Evolutionary conservation across 2,888 invertebrate genomes (phyloP), one percentile per base, ranked within the genome.

Genomic region (Sinohyriopsis cumingii): DNA sequence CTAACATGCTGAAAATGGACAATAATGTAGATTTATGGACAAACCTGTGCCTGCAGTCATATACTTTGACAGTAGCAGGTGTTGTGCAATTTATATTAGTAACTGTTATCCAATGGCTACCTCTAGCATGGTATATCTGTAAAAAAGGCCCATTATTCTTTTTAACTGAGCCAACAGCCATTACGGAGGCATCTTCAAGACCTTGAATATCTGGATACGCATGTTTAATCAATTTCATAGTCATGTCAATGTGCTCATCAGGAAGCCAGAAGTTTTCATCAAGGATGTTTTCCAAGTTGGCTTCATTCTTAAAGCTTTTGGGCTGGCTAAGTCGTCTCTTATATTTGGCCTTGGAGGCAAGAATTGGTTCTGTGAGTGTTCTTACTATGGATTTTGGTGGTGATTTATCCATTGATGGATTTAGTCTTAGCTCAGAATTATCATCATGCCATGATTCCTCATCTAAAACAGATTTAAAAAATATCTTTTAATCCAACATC

Each of bases 51-150:
- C 71, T 67, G 55, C 78, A 77, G 62, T 80, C 80, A 68, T 71
- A 80, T 1, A 80, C 70, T 24, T 63, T 70, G 9, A 78, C 68
- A 25, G 53, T n/a, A 59, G 63, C 65, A 25, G 57, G 28, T 45
- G 45, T 15, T 3, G 63, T 33, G 65, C 78, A 78, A 15, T 61
- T 67, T 55, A 77, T 73, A 24, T 75, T 76, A 3, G 78, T 67
- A 18, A 74, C 62, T 3, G 72, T 72, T 7, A 80, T 64, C 80
- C 80, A 80, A 62, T 80, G 80, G 28, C 72, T 65, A 25, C 69
- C 69, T n/a, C 67, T 63, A 15, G 65, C 68, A 70, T 80, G 73
- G 15, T 76, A 57, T 19, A 80, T 76, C 67, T 80, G 80, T 28
- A 80, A 63, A 66, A 76, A 77, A 1, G 66, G 59, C 1, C 69